These are phyloP conservation scores for Lycophotia porphyrea DNA, from an alignment of 2,888 invertebrate species.

Conservation along the genomic window DNA sequence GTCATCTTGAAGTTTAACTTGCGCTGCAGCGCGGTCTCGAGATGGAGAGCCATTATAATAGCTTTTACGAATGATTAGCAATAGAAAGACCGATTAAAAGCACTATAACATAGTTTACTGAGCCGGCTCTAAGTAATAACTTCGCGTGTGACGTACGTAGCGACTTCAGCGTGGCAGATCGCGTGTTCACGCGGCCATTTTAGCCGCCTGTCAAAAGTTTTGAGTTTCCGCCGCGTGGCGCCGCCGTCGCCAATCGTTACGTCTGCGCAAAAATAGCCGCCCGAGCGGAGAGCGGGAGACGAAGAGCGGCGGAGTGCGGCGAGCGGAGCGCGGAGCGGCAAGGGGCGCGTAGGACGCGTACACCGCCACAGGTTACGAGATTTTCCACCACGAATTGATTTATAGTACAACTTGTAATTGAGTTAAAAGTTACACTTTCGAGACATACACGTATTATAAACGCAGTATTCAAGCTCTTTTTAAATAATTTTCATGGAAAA, in stretches of 20 bases:
- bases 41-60: constrained; percentile 84
- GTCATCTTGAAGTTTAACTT: constrained; percentile 90
- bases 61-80: constrained; percentile 73
- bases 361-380: constrained; percentile 72
- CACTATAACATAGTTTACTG: constrained; percentile 85
- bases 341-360: constrained; percentile 66
- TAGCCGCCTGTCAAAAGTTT: constrained; percentile 86
- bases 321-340: constrained; percentile 49
- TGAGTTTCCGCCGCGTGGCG: constrained; percentile 81
- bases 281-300: constrained; percentile 48
- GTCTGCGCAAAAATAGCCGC: constrained; percentile 85
- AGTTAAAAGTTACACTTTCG: constrained; percentile 83
- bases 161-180: constrained; percentile 84
- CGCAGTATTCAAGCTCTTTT: constrained; percentile 7
- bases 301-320: constrained; percentile 38
- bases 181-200: constrained; percentile 90
- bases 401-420: constrained; percentile 87
- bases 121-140: constrained; percentile 82
- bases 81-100: constrained; percentile 73
- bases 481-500: not conserved
- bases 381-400: constrained; percentile 83
- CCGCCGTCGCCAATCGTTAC: constrained; percentile 81
- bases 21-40: constrained; percentile 89
- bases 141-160: constrained; percentile 84
- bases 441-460: constrained; percentile 68